phyloP scores from a whole-genome alignment of 2,888 invertebrate genomes.

The Plebejus argus region DNA sequence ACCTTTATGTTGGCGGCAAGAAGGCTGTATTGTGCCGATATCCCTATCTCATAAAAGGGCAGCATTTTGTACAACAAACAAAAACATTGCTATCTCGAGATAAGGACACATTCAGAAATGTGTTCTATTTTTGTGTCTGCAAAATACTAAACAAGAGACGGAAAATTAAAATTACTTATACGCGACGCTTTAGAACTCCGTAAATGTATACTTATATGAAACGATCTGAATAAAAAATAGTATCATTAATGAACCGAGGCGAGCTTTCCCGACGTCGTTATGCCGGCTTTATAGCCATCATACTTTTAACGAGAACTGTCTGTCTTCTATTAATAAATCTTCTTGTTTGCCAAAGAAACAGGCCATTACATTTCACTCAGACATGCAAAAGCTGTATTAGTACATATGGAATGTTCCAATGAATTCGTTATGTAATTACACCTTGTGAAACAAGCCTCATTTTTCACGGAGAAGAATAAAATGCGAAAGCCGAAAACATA shows the following conservation, averaged over 20 bases:
- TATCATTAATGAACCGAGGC: constrained; percentile 22
- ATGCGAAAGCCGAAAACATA: neutral
- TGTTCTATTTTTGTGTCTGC: neutral
- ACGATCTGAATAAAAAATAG: constrained; percentile 24
- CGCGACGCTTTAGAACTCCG: neutral
- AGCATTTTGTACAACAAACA: neutral
- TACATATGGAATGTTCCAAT: neutral
- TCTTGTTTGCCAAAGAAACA: constrained; percentile 19
- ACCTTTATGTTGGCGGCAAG: neutral
- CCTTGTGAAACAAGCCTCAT: neutral
- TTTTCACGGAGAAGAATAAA: neutral
- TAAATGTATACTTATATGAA: constrained; percentile 10
- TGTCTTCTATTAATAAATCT: constrained; percentile 22
- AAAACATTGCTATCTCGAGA: neutral
- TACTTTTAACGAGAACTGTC: constrained; percentile 28
- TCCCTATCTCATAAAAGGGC: neutral
- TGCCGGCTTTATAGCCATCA: constrained; percentile 10
- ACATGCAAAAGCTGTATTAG: constrained; percentile 14
- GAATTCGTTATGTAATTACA: neutral
- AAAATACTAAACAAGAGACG: neutral
- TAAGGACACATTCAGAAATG: neutral
- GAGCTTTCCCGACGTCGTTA: constrained; percentile 19
- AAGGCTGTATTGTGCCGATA: neutral
- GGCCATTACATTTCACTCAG: constrained; percentile 13
- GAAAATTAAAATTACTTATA: neutral